Evolutionary conservation across 1,140 invertebrate genomes (phyloP), one percentile per base, ranked within the genome.

Genomic region (Drosophila ambigua): DNA sequence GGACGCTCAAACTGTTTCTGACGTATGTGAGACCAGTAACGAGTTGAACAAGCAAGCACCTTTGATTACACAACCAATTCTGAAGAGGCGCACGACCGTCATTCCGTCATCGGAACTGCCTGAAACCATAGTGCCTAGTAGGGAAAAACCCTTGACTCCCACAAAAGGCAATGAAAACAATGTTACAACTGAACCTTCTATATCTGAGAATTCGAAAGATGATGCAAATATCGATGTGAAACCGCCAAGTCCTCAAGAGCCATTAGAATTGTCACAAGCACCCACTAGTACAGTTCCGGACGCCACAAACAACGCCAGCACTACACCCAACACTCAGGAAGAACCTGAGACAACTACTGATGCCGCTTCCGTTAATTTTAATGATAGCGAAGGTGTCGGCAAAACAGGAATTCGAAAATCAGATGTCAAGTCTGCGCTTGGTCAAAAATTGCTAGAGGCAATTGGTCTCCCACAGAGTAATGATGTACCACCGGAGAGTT

Each of bases 371-470:
- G 49, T 20, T n/a, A 45, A 48, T 13, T 13, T 39, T 0, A 31
- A 51, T 13, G 16, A 71, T 9, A 13, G 3, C 13, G 26, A 66
- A 41, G 7, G 24, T 43, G 4, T n/a, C 20, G 28, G 55, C 2
- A 24, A 24, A 3, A 6, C 51, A 11, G 51, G 51, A 44, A 51
- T 11, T 28, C 79, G 79, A 5, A 90, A 87, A 58, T 62, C 72
- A 11, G 69, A 72, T 48, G 76, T 76, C 0, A 91, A 91, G 45
- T 61, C 90, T 24, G 79, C 72, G 5, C 73, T 91, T 1, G 90
- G 90, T 0, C 82, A 91, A 64, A 91, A 91, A 59, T 71, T 91
- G 4, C 39, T 91, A n/a, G 82, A 91, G 53, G 90, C 90, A 0
- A 88, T 91, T 9, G 90, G 90, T 0, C 46, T 91, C 11, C 85